Conservation (phyloP, 2,888 invertebrate species). For the Beris chalybata region DNA sequence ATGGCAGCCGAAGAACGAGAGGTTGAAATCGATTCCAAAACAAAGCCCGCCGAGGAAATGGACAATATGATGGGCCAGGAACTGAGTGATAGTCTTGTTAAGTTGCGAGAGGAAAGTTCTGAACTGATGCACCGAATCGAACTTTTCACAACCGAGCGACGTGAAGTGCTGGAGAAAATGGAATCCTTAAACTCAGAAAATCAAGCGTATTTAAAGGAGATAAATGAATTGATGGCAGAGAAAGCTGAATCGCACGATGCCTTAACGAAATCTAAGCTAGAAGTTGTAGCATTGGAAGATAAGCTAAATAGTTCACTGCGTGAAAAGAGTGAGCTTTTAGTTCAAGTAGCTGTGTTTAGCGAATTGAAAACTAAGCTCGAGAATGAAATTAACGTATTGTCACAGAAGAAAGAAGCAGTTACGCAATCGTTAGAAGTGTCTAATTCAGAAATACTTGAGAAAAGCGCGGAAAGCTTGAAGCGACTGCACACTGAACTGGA, state of each 20-base stretch:
- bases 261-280: slow-evolving; percentile 57
- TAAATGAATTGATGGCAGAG: slow-evolving; percentile 60
- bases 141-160: slow-evolving; percentile 67
- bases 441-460: slow-evolving; percentile 34
- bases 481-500: slow-evolving; percentile 53
- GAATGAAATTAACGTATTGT: slow-evolving; percentile 35
- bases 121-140: slow-evolving; percentile 70
- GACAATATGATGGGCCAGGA: slow-evolving; percentile 36
- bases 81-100: slow-evolving; percentile 61
- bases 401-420: slow-evolving; percentile 16
- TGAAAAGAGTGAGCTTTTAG: slow-evolving; percentile 26
- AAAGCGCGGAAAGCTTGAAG: slow-evolving; percentile 49
- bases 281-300: slow-evolving; percentile 50
- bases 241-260: slow-evolving; percentile 58
- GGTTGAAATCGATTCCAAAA: slow-evolving; percentile 38
- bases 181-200: slow-evolving; percentile 65
- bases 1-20: slow-evolving; percentile 33
- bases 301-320: slow-evolving; percentile 5
- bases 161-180: slow-evolving; percentile 72
- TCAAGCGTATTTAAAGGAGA: slow-evolving; percentile 58
- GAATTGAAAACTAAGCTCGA: slow-evolving; percentile 35
- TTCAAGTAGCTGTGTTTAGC: slow-evolving; percentile 43
- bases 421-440: background rate
- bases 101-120: slow-evolving; percentile 65
- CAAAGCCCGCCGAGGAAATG: background rate